Base-by-base conservation (phyloP, 2,113 vertebrate species). In the Hemichromis elongatus region DNA sequence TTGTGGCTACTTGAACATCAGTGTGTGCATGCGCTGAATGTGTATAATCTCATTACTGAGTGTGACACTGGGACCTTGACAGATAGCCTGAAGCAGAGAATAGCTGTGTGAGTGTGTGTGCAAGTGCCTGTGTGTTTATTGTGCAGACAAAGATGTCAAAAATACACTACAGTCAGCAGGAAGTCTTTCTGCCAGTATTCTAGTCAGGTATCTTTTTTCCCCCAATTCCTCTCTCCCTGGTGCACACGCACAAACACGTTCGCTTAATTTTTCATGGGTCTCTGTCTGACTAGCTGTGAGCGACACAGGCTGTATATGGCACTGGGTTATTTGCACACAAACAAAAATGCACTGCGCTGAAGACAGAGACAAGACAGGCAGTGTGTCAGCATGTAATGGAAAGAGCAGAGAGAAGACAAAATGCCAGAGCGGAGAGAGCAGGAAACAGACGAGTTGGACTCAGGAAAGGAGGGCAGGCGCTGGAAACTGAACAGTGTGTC, bases 361-460 rank as follows among this genome's bases (percentile, higher is more conserved):
- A 80, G 84, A 82, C 40, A 81, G 50, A 79, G 54, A 88, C 78
- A 88, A 80, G 88, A 30, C 89, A 93, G 59, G 30, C 79, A 30
- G 55, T 47, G 47, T 88, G 82, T 79, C 68, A 56, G 70, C 18
- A 26, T 68, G 54, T 54, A 81, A 90, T 87, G 86, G 89, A 90
- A 89, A 83, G 45, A 85, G 84, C 80, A 70, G 45, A 75, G 54
- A 89, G 84, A 4, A 78, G 89, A 92, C 84, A 86, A 91, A 91
- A 88, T 79, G 83, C 63, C 75, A 73, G 70, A 80, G 77, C 19
- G 79, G 87, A 19, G 77, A 85, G 54, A 92, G 88, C 88, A 93
- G 92, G 93, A 93, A 93, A 94, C 91, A 93, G 90, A 89, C 14
- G 50, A 90, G 85, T 26, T 83, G 57, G 80, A 86, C 50, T 85